Base-by-base conservation (phyloP, 1,140 invertebrate species). In the Meloidogyne chitwoodi region DNA sequence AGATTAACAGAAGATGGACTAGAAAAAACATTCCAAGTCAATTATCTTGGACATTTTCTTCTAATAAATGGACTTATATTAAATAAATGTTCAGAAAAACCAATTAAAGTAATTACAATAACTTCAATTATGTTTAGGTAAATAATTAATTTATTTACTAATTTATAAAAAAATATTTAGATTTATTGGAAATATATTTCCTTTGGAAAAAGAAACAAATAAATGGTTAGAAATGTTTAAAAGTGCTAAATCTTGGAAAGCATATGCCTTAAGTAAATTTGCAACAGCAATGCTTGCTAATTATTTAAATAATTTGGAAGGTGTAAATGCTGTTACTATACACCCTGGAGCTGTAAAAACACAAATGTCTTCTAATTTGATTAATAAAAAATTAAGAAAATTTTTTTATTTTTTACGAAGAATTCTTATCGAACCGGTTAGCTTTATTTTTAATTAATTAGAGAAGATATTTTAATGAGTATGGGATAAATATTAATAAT, bases 1-100 rank as follows among this genome's bases (percentile, higher is more conserved):
- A 77, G 27, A 29, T 27, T 14, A 31, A 77, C 75, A 14, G 72
- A 41, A 27, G 76, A 77, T 27, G 76, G 74, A 11, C 22, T 61
- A n/a, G 62, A 65, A 16, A 77, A 14, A n/a, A 38, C 70, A 4
- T 77, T 77, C 27, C 76, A 77, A 77, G 76, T 77, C 62, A 77
- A 77, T 38, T 77, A 77, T 29, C 66, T 77, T 11, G 56, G 12
- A 19, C 76, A 77, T 11, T 77, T 79, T 56, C 26, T 78, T n/a
- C 41, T 77, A 11, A 26, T 68, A 26, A 61, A 29, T 6, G 16
- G 8, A 4, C 11, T 77, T 16, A 62, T 77, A 10, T 24, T 68
- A 8, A 11, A 68, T 24, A 10, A 44, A 19, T n/a, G 10, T n/a
- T 26, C 6, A 11, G 8, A 31, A 22, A n/a, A 41, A 31, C n/a